Conservation (phyloP, 2,888 invertebrate genomes). For the Lathronympha strigana region DNA sequence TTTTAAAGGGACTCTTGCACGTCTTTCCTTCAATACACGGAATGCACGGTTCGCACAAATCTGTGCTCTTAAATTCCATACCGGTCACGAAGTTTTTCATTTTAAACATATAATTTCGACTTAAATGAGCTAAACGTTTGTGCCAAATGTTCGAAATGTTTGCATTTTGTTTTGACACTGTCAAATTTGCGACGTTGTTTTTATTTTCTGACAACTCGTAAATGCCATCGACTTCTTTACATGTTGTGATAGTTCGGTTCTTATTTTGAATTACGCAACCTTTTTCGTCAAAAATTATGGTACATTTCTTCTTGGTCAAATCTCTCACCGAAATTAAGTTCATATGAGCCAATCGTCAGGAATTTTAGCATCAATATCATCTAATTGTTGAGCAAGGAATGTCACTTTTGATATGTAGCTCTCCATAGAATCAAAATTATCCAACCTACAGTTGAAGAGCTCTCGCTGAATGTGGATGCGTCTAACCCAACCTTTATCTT, state of each 20-base stretch:
- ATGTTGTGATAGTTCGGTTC: background rate
- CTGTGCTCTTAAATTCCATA: constrained; percentile 7
- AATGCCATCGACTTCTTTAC: background rate
- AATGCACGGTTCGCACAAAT: constrained; percentile 15
- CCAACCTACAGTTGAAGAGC: no score
- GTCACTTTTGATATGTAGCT: no score
- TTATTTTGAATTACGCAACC: no score
- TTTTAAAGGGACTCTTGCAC: background rate
- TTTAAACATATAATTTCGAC: background rate
- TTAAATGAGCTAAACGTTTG: background rate
- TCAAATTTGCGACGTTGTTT: constrained; percentile 1
- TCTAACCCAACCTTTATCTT: no score
- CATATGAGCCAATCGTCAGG: background rate
- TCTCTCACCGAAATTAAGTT: no score
- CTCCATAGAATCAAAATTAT: no score
- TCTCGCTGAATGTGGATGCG: background rate
- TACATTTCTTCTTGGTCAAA: no score
- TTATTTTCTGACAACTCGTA: background rate
- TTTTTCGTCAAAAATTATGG: no score
- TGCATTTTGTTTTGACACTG: background rate
- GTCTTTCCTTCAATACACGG: background rate
- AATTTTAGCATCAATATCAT: no score
- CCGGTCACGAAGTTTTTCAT: background rate
- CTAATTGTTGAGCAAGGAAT: background rate
- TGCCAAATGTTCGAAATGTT: background rate